Evolutionary conservation across 2,888 invertebrate genomes (phyloP).

Genomic region (Lepidochitona cinerea): DNA sequence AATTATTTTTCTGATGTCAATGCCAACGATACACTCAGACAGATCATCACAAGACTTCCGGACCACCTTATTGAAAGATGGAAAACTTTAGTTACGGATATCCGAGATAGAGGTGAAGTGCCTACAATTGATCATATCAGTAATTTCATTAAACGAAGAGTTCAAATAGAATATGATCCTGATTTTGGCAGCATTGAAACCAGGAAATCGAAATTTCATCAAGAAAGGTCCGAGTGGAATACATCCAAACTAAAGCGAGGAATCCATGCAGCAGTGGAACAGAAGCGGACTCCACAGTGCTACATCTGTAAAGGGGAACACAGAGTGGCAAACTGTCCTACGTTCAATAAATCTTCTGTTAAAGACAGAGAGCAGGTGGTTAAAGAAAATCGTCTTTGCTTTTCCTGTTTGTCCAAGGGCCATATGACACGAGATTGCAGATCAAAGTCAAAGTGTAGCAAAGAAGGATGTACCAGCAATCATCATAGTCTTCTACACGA

Average conservation of each 20-base stretch:
- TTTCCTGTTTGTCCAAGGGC: slow-evolving; percentile 6
- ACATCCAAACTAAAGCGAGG: background rate
- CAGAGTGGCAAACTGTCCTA: background rate
- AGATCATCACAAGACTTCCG: too few relatives aligned
- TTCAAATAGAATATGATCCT: too few relatives aligned
- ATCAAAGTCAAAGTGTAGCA: background rate
- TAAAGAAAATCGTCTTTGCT: slow-evolving; percentile 8
- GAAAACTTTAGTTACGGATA: too few relatives aligned
- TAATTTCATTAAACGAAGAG: too few relatives aligned
- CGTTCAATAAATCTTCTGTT: background rate
- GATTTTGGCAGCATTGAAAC: too few relatives aligned
- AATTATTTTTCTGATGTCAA: too few relatives aligned
- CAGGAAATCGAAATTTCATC: too few relatives aligned
- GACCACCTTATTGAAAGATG: too few relatives aligned
- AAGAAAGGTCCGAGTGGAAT: too few relatives aligned
- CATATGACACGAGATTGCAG: slow-evolving; percentile 2
- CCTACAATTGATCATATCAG: too few relatives aligned
- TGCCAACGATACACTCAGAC: too few relatives aligned
- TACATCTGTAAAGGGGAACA: background rate
- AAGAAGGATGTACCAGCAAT: slow-evolving; percentile 1
- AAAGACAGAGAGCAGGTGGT: background rate
- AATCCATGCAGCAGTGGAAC: background rate
- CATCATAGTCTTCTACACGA: background rate
- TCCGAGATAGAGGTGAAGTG: too few relatives aligned
- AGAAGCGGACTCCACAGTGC: background rate